Evolutionary conservation across 2,888 invertebrate species (phyloP).

Genomic region (Drosophila nr. medialis): DNA sequence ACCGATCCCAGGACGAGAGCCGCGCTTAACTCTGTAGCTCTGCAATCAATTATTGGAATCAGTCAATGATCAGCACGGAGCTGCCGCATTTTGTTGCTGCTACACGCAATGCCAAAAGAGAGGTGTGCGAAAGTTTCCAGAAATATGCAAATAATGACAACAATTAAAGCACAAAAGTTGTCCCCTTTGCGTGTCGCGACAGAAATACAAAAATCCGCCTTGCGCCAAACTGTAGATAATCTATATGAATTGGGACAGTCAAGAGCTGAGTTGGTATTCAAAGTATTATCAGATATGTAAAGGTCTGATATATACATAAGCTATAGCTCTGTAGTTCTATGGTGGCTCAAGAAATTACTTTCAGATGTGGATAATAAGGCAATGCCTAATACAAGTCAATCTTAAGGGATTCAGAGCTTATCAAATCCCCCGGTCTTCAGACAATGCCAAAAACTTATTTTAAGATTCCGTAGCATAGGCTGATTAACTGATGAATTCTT

Average conservation of each 20-base stretch:
- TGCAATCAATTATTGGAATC: slow-evolving; percentile 76
- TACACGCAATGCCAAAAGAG: slow-evolving; percentile 45
- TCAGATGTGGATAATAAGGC: not conserved
- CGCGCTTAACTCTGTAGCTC: slow-evolving; percentile 6
- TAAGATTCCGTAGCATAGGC: not conserved
- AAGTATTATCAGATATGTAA: not conserved
- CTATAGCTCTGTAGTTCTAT: not conserved
- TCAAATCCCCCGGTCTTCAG: no score
- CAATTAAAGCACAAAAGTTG: slow-evolving; percentile 50
- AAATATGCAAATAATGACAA: slow-evolving; percentile 59
- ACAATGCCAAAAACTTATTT: no score
- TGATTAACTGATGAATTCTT: not conserved
- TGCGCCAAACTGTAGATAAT: not conserved
- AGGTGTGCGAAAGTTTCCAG: slow-evolving; percentile 36
- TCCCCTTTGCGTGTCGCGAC: slow-evolving; percentile 25
- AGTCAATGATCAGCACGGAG: slow-evolving; percentile 71
- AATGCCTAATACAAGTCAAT: not conserved
- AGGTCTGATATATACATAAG: not conserved
- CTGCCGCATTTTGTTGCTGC: slow-evolving; percentile 42
- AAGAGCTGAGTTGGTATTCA: not conserved
- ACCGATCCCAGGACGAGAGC: slow-evolving; percentile 15
- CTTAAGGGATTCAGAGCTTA: not conserved
- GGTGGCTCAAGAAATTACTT: not conserved
- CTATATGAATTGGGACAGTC: not conserved
- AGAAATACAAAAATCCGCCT: not conserved